Evolutionary conservation across 2,888 invertebrate species (phyloP).

Genomic region (Macrophya alboannulata): DNA sequence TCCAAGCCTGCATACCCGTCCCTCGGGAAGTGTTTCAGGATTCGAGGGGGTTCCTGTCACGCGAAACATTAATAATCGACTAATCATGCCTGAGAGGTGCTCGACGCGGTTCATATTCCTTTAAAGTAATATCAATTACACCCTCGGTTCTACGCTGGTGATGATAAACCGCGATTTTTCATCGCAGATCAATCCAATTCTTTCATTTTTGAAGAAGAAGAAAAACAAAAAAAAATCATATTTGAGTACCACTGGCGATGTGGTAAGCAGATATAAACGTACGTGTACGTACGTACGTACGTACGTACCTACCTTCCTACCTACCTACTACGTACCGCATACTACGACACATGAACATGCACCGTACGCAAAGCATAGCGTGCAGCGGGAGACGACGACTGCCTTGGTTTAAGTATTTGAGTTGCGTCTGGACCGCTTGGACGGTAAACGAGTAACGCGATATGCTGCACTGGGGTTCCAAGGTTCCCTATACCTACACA

Average conservation of each 20-base stretch:
- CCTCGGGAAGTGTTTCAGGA: background rate
- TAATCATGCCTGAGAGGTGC: background rate
- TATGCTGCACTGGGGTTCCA: constrained; percentile 49
- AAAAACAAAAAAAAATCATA: background rate
- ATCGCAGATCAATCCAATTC: background rate
- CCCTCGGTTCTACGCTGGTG: background rate
- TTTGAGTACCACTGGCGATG: constrained; percentile 45
- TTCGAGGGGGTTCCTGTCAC: background rate
- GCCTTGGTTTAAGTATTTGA: constrained; percentile 56
- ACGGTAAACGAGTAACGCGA: constrained; percentile 58
- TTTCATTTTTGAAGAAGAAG: background rate
- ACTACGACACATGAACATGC: background rate
- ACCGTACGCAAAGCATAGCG: constrained; percentile 7
- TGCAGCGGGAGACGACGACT: constrained; percentile 24
- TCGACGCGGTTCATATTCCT: background rate
- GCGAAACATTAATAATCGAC: constrained; percentile 29
- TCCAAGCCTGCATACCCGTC: background rate
- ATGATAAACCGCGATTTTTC: background rate
- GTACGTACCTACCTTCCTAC: background rate
- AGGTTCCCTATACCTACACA: constrained; percentile 27
- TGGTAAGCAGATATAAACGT: constrained; percentile 24
- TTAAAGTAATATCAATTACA: background rate
- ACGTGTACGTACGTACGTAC: background rate
- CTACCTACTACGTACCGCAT: background rate
- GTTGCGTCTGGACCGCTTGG: constrained; percentile 49